phyloP scores from a whole-genome alignment of 2,113 vertebrate genomes.

The Cettia cetti region DNA sequence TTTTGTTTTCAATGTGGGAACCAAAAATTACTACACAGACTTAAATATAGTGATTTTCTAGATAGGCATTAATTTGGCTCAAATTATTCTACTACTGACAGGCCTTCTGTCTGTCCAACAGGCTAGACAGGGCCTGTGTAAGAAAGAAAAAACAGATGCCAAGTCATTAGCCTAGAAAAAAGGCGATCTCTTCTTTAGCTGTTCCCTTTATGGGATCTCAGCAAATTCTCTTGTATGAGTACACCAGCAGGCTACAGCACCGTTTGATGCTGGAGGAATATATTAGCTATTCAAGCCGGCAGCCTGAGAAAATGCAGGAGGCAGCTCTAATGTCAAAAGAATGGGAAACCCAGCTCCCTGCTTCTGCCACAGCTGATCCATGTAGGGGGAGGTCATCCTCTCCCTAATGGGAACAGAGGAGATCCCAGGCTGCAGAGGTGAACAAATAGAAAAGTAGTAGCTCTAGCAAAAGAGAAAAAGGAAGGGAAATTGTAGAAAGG shows the following conservation, averaged over 20 bases:
- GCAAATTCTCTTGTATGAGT: slow-evolving; percentile 41
- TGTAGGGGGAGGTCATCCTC: rapidly evolving
- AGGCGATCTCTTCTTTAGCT: background rate
- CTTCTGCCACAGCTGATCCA: rapidly evolving
- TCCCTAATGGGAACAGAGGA: background rate
- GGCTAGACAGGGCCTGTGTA: background rate
- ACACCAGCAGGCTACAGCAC: background rate
- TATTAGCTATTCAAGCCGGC: background rate
- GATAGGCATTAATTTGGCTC: background rate
- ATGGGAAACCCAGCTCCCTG: background rate
- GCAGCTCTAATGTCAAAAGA: background rate
- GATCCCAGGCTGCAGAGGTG: rapidly evolving
- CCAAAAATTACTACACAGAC: background rate
- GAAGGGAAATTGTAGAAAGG: background rate
- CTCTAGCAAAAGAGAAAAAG: background rate
- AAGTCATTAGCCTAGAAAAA: slow-evolving; percentile 49
- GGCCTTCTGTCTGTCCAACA: background rate
- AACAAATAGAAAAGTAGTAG: background rate
- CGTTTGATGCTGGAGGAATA: background rate
- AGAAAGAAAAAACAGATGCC: background rate
- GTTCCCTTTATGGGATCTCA: background rate
- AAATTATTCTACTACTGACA: background rate
- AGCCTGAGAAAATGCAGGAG: background rate
- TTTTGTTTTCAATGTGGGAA: background rate
- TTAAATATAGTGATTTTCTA: background rate